phyloP scores from a whole-genome alignment of 2,113 vertebrate genomes.

The Porphyrio hochstetteri region DNA sequence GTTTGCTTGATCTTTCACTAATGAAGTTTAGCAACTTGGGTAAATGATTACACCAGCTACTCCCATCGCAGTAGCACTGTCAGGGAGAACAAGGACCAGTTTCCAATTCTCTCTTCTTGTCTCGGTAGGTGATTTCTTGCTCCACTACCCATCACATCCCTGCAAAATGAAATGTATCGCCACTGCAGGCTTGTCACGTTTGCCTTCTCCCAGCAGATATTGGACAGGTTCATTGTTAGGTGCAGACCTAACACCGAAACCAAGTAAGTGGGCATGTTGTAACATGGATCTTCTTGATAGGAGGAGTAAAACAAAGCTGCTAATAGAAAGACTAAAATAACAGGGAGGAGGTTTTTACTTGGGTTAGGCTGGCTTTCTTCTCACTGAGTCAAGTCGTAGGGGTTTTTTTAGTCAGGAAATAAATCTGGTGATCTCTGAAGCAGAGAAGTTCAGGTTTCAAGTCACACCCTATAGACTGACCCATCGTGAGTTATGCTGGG shows the following conservation, averaged over 20 bases:
- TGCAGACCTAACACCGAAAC: not conserved
- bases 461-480: not conserved
- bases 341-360: not conserved
- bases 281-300: not conserved
- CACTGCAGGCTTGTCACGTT: not conserved
- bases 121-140: not conserved
- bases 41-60: not conserved
- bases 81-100: not conserved
- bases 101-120: not conserved
- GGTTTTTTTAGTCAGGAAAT: not conserved
- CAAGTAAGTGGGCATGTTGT: not conserved
- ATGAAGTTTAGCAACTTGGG: not conserved
- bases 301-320: not conserved
- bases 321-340: not conserved
- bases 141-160: not conserved
- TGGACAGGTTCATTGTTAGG: not conserved
- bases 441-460: not conserved
- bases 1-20: not conserved
- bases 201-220: not conserved
- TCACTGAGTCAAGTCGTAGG: not conserved
- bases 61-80: not conserved
- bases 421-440: not conserved
- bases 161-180: not conserved
- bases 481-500: not conserved
- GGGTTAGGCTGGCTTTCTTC: not conserved